Base-by-base conservation (phyloP, 2,888 invertebrate species). In the Drosophila fungiperda region DNA sequence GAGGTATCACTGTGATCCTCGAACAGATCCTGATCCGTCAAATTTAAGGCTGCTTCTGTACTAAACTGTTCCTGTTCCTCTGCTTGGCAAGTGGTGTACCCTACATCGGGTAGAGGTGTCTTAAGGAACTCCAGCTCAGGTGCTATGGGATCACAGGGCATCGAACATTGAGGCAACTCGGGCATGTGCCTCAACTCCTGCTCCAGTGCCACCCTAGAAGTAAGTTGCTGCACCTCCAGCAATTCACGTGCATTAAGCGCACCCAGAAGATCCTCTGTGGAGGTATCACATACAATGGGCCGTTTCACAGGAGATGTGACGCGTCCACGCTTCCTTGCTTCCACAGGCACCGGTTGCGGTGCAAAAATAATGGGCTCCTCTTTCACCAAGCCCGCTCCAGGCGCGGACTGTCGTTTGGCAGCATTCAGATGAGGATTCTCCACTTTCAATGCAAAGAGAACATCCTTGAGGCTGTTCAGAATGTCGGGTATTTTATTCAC, bases 381-480 rank as follows among this genome's bases (percentile, higher is more conserved):
- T 52, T 83, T 91, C 0, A 66, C 62, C 9, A 67, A 55, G 26
- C 36, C 42, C 6, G 45, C 26, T 23, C 65, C 38, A 23, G 49
- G 58, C 1, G 33, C 20, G 12, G 67, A 0, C 93, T 20, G 20
- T 1, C 89, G 73, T 29, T 53, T 62, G 0, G 91, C 93, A 86
- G 95, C 94, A 93, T 96, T 97, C 65, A 98, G 94, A 91, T 97
- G 97, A 35, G 96, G 94, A 93, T 97, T 97, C 94, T 99, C 98
- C 72, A 98, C 97, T 90, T 96, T 96, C 91, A 99, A 95, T 29
- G 99, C 99, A 94, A 99, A 99, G 78, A 99, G 94, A 90, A 99
- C 96, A 61, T 97, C 96, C 79, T 96, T 96, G 91, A 99, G 94
- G 78, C 97, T 97, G 93, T 97, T 96, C 63, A 98, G 96, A 94